Evolutionary conservation across 2,797 vertebrate genomes (phyloP), one percentile per base, ranked within the genome.

Genomic region (Bradypus variegatus): DNA sequence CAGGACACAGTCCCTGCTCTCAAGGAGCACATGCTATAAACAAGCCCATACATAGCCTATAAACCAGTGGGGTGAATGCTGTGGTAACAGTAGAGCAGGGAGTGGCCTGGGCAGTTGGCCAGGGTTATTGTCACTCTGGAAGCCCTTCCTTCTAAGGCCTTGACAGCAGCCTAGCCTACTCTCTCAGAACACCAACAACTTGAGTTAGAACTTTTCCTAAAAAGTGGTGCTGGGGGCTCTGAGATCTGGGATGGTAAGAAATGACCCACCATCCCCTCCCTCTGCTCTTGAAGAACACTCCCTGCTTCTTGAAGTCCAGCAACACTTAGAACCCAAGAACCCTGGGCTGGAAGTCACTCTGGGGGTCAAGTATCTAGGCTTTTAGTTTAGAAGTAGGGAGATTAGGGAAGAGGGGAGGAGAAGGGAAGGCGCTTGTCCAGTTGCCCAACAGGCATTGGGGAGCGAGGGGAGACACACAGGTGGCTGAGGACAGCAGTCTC

Each of bases 191-290:
- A 53, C 48, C 55, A 50, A 62, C 29, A 62, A 25, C 36, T 78
- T 41, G 31, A 80, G 33, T 27, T 33, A 27, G 48, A 67, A 10
- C 14, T 36, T 55, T 70, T 36, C 45, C 36, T 16, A 11, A 5
- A 84, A 82, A 12, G 19, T 31, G 50, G 60, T 2, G 15, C 29
- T 2, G 19, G 31, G 23, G 41, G 48, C 67, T n/a, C 27, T 38
- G 81, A 75, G 50, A 18, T 41, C 25, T 4, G 2, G 4, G 29
- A 23, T 9, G n/a, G 45, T 67, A 50, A 77, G 67, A 69, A 38
- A 48, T 5, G 62, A 31, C 19, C 33, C 31, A 5, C 33, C 6
- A 0, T 2, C 4, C 0, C 64, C 14, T 3, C 23, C 64, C 14
- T 3, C 23, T 48, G 38, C 38, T 29, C 55, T 27, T 29, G 62